Conservation (phyloP, 2,888 invertebrate species). For the Didymodactylos carnosus region DNA sequence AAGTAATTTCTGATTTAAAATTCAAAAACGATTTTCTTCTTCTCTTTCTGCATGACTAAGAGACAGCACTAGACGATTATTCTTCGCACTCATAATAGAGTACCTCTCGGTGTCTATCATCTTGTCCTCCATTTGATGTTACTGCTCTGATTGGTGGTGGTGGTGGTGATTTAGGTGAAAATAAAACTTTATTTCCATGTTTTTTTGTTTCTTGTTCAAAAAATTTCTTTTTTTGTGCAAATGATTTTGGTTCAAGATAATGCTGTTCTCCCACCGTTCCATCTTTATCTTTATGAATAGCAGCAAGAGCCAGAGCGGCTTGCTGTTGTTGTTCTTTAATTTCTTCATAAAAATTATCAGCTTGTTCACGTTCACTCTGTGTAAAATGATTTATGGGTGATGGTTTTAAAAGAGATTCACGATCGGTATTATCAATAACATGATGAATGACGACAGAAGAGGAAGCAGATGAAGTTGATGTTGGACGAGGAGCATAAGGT, state of each 20-base stretch:
- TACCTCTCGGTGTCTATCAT: neutral
- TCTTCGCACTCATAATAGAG: neutral
- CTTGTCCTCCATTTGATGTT: too few species aligned
- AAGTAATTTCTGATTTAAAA: too few species aligned
- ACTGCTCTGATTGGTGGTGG: neutral
- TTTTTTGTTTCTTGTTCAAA: neutral
- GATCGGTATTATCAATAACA: neutral
- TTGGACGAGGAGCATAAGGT: neutral
- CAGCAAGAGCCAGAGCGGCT: too few species aligned
- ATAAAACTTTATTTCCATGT: too few species aligned
- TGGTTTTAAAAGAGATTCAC: neutral
- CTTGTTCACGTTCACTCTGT: neutral
- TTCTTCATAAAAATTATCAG: neutral
- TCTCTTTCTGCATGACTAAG: too few species aligned
- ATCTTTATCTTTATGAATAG: neutral
- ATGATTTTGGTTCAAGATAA: neutral
- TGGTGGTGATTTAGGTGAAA: neutral
- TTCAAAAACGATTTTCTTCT: too few species aligned
- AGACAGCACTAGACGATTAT: neutral
- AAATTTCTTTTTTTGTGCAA: neutral
- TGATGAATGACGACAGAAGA: too few species aligned
- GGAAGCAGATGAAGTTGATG: neutral
- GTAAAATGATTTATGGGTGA: neutral
- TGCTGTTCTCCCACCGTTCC: neutral
- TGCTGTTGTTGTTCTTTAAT: neutral